Evolutionary conservation across 2,797 vertebrate genomes (phyloP), one percentile per base, ranked within the genome.

Genomic region (Saxicola maurus): DNA sequence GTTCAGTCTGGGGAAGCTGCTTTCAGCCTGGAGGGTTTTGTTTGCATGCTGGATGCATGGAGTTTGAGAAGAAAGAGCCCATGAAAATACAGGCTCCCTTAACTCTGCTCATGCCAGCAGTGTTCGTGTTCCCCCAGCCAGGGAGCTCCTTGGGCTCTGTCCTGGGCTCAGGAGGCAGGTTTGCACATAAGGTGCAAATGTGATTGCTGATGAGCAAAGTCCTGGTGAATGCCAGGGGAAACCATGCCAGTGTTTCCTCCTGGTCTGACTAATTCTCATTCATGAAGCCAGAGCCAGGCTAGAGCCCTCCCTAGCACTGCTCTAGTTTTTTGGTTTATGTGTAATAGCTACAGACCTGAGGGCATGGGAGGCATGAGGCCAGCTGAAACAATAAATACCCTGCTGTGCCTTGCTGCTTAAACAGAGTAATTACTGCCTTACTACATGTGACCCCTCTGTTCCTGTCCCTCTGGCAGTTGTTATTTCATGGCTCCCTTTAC

Each of bases 331-430:
- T 90, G 69, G 76, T 95, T 96, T 95, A 90, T 89, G 75, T 84
- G 79, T 83, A 92, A 86, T 87, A 95, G 91, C 84, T 92, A 35
- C 19, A 94, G 84, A 94, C 93, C 94, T 94, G 79, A 77, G 86
- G 87, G 83, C 84, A 80, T 66, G 75, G 76, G 87, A 96, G 87
- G 87, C 89, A 82, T 71, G 80, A 81, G 79, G 81, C 90, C 96
- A 95, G 75, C 93, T 90, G 96, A 77, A 82, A 92, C 91, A 94
- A 85, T 93, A 91, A 90, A 90, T 67, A 94, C 76, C 84, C 90
- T 91, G 80, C 77, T 91, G 89, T 93, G 93, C 89, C 67, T 93
- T 92, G 53, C 90, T 94, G 66, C 94, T 92, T 95, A 95, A 91
- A 92, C 48, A 81, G 40, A 81, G 61, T 87, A 87, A 96, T 76